Base-by-base conservation (phyloP, 1,140 invertebrate species). In the Aphidius ervi region DNA sequence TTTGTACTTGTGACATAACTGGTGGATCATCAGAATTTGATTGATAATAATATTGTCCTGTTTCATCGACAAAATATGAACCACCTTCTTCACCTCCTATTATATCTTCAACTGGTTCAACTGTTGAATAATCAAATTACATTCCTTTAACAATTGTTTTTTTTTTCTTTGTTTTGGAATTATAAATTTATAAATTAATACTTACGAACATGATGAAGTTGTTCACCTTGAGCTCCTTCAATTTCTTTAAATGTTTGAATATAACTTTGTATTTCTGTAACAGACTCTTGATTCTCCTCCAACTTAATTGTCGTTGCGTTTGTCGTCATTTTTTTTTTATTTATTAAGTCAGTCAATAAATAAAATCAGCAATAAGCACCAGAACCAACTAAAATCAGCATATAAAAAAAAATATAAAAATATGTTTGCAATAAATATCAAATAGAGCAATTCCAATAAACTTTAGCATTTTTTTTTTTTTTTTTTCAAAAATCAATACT, bases 181-280 rank as follows among this genome's bases (percentile, higher is more conserved):
- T 45, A 49, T 47, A 23, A 54, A 47, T 59, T 52, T 23, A 45
- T 69, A 65, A 39, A 54, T 45, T 10, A 31, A 23, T 67, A 74
- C 74, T 75, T 67, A 84, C 83, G 76, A 7, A 82, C 79, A 75
- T 82, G 80, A 67, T 80, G 81, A 41, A 77, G 71, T 63, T 75
- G 81, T 62, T 73, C 75, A 46, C 74, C 85, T 78, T 72, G 80
- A 40, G 74, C 80, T 48, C 83, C 84, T 64, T 87, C 86, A 54
- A 93, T 93, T 76, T 93, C 91, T 70, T 92, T 91, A 70, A 93
- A 93, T 5, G 89, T 89, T 57, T 88, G 89, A 47, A 94, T 77
- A 68, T 93, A 93, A 57, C 89, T 89, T 68, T 93, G 90, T 66
- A 92, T 90, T 65, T 91, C 89, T 41, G 85, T 87, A 10, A 90